phyloP scores from a whole-genome alignment of 2,113 vertebrate genomes.

The Ameiurus melas region DNA sequence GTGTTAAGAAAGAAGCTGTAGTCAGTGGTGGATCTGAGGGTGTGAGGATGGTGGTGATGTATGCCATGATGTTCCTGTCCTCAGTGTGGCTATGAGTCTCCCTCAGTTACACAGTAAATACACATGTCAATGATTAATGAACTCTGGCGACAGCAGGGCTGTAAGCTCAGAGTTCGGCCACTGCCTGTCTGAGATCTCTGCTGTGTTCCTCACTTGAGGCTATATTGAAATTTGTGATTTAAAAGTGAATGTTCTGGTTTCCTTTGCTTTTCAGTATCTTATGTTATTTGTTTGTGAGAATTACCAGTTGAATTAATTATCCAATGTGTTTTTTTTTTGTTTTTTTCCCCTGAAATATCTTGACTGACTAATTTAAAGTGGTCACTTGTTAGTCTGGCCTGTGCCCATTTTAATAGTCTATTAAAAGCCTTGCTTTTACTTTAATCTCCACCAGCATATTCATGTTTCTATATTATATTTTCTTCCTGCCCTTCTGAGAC shows the following conservation, averaged over 20 bases:
- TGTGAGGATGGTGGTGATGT: neutral
- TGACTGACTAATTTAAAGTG: neutral
- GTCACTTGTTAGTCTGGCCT: neutral
- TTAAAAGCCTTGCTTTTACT: neutral
- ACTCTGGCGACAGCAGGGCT: constrained; percentile 14
- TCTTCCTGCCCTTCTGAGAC: constrained; percentile 5
- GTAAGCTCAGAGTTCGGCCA: neutral
- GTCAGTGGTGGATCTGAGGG: constrained; percentile 1
- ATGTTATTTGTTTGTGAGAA: neutral
- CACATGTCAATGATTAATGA: constrained; percentile 39
- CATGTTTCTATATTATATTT: constrained; percentile 8
- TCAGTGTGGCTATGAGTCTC: neutral
- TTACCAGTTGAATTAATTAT: neutral
- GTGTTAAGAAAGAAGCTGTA: constrained; percentile 35
- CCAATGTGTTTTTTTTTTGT: neutral
- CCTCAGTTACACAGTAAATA: constrained; percentile 14
- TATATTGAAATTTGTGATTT: neutral
- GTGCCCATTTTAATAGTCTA: neutral
- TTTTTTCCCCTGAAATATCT: neutral
- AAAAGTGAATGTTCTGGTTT: neutral
- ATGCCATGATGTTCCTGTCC: constrained; percentile 9
- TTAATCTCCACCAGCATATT: neutral
- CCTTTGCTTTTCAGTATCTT: neutral
- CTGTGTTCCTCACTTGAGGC: neutral
- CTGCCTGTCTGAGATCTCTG: neutral